Percentiles rank a stretch among this genome's conserved stretches.
Evolutionary conservation across 2,888 invertebrate species (phyloP).

Genomic region (Tiphia femorata): DNA sequence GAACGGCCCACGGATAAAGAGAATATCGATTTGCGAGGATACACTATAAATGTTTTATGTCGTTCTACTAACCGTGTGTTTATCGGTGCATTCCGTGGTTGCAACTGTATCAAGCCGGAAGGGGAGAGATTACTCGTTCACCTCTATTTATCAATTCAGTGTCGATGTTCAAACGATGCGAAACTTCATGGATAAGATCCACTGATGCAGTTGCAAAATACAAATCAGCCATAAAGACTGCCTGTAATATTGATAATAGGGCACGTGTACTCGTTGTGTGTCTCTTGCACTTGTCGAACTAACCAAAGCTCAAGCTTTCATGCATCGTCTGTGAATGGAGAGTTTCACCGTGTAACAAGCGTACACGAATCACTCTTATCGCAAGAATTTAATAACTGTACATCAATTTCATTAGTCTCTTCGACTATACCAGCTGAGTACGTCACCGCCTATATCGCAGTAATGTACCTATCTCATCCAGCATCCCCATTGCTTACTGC

Average conservation of each 20-base stretch:
- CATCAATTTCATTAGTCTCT: too few relatives aligned
- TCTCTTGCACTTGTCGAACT: slow-evolving; percentile 42
- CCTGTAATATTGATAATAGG: slow-evolving; percentile 7
- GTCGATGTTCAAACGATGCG: too few relatives aligned
- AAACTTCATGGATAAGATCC: too few relatives aligned
- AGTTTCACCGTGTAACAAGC: slow-evolving; percentile 19
- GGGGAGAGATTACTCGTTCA: neutral
- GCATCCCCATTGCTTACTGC: too few relatives aligned
- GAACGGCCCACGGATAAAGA: too few relatives aligned
- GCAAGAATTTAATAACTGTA: too few relatives aligned
- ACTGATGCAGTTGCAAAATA: neutral
- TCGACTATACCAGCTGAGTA: too few relatives aligned
- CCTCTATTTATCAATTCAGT: too few relatives aligned
- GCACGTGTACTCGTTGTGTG: slow-evolving; percentile 25
- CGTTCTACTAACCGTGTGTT: slow-evolving; percentile 39
- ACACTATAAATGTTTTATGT: slow-evolving; percentile 49
- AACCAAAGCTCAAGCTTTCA: slow-evolving; percentile 44
- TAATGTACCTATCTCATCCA: too few relatives aligned
- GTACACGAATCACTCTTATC: too few relatives aligned
- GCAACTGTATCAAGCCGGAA: slow-evolving; percentile 25
- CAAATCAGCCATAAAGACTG: neutral
- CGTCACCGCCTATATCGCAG: too few relatives aligned
- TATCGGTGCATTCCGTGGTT: slow-evolving; percentile 15
- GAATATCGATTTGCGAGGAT: slow-evolving; percentile 25
- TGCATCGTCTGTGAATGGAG: slow-evolving; percentile 39